Base-by-base conservation (phyloP, 2,888 invertebrate genomes). In the Hypsopygia costalis region DNA sequence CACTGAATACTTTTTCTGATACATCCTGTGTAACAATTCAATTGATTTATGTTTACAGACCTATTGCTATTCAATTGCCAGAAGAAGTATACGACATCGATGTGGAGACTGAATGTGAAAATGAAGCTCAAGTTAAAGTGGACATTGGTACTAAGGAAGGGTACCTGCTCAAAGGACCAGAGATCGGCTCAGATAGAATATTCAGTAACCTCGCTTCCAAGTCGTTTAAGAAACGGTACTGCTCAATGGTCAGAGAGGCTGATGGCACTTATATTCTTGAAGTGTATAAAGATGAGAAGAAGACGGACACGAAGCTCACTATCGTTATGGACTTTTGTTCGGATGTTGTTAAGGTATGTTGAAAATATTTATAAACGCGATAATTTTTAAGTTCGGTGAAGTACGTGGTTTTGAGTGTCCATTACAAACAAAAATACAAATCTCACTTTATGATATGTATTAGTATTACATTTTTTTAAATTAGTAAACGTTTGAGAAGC, bases 261-360 rank as follows among this genome's bases (percentile, higher is more conserved):
- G 97, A 97, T 72, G 96, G 96, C 33, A 96, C 97, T 0, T 97
- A 97, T 64, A 95, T 96, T 63, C 90, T 98, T 38, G 97, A 97
- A 81, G 91, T 98, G 56, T 96, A 96, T 76, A 98, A 98, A 85
- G 98, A 98, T 80, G 97, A 97, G 47, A 94, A 95, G 71, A 97
- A 96, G 81, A 93, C 93, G 16, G 97, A 98, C 62, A 94, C 96
- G 0, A 97, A 97, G 85, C 93, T 96, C 52, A 95, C 97, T 25
- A 95, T 98, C 70, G 97, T 96, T 52, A 94, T 98, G 94, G 97
- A 98, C 76, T 96, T 97, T 83, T 97, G 97, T 69, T 94, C 94
- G 1, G 96, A 97, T 74, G 96, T 97, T 59, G 92, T 95, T 43
- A 93, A 94, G 90, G 95, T 94, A 80, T 74, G 80, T 72, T 36